Base-by-base conservation (phyloP, 2,797 vertebrate species). In the Ceyx erithaca region DNA sequence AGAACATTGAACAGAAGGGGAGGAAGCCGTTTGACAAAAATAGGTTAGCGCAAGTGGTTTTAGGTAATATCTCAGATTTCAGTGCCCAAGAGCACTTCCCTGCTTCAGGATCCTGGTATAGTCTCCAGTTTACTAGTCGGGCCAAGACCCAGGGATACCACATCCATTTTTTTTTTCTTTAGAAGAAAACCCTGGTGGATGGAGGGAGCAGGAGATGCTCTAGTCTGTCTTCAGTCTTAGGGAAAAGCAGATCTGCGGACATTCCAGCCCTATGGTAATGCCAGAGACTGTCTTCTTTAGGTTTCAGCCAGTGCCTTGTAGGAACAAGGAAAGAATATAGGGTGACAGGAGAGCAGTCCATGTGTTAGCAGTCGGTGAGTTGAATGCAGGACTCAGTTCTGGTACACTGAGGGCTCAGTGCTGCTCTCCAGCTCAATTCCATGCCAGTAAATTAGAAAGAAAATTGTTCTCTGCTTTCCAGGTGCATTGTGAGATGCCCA, bases 361-460 rank as follows among this genome's bases (percentile, higher is more conserved):
- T 40, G 46, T 15, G 14, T 92, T 52, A 58, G 40, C 10, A 21
- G 20, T 23, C 55, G 31, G 14, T 33, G 43, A 92, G 15, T n/a
- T 91, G 76, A 85, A 37, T 6, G 41, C 16, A 68, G 45, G 28
- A 59, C 57, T 20, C 54, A 26, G 18, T 3, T 85, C 0, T 1
- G 13, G 3, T 30, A n/a, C 0, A 1, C 5, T 37, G 41, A 37
- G 20, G 55, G 15, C 16, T 78, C 64, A 71, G 48, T n/a, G 40
- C 48, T 92, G 30, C 31, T 41, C 16, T 69, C 6, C 31, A 80
- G 46, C 52, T 61, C 25, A n/a, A 17, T 80, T 80, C 40, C 19
- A 14, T 40, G 25, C 49, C 21, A 28, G 26, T 19, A 71, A 75
- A 41, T 20, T 49, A 18, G 37, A 43, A 79, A 58, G 8, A 85